Conservation (phyloP, 1,140 invertebrate species). For the Platyura marginata region DNA sequence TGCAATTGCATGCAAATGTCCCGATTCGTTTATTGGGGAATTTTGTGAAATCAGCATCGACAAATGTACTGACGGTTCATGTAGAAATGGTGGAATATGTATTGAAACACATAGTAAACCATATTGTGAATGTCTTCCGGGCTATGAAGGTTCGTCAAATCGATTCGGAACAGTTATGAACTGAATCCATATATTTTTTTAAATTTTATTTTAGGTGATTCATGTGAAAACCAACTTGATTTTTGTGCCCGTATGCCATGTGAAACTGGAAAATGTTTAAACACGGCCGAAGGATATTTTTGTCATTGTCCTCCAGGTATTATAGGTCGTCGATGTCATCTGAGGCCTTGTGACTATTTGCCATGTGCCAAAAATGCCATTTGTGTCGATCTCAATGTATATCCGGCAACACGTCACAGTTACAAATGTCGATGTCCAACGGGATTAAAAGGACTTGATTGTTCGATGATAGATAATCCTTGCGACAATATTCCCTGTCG, state of each 20-base stretch:
- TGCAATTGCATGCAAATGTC: constrained; percentile 21
- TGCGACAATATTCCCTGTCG: constrained; percentile 31
- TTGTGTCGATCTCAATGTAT: constrained; percentile 28
- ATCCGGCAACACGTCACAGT: constrained; percentile 19
- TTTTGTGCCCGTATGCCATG: constrained; percentile 29
- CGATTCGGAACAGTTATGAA: too few relatives aligned
- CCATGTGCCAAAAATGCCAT: constrained; percentile 30
- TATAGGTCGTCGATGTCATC: constrained; percentile 31
- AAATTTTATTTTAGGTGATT: too few relatives aligned
- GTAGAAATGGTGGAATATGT: constrained; percentile 29
- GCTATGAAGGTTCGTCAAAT: too few relatives aligned
- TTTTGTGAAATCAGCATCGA: constrained; percentile 24
- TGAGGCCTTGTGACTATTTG: constrained; percentile 32
- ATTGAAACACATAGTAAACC: constrained; percentile 21
- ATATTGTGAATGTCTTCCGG: constrained; percentile 34
- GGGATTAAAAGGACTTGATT: constrained; percentile 28
- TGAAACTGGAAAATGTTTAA: constrained; percentile 33
- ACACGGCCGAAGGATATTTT: constrained; percentile 27
- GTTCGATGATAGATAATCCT: constrained; percentile 28
- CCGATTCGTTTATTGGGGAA: constrained; percentile 23
- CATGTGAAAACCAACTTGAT: constrained; percentile 26
- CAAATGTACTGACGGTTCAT: constrained; percentile 29
- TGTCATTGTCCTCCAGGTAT: constrained; percentile 39
- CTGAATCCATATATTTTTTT: too few relatives aligned
- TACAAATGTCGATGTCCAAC: constrained; percentile 32